Evolutionary conservation across 1,140 invertebrate genomes (phyloP).

Genomic region (Drosophila bocqueti): DNA sequence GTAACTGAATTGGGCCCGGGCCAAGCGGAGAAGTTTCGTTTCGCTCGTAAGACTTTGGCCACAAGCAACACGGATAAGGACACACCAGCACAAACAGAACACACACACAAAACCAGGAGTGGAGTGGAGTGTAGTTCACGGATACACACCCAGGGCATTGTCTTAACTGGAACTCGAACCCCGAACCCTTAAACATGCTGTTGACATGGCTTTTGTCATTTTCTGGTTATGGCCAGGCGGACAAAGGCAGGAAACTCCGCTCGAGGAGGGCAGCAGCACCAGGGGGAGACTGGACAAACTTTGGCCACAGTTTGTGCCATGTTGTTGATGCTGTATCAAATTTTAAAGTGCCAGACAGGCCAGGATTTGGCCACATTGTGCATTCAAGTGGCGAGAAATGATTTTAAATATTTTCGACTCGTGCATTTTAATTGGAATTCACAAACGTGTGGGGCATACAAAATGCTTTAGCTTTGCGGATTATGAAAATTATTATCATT

Average conservation of each 20-base stretch:
- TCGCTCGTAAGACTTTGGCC: constrained; percentile 63
- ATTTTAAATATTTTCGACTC: constrained; percentile 46
- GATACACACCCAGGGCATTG: constrained; percentile 51
- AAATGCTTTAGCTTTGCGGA: constrained; percentile 30
- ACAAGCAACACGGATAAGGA: constrained; percentile 68
- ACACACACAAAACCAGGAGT: constrained; percentile 3
- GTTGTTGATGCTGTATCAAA: constrained; percentile 70
- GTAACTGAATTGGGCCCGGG: constrained; percentile 68
- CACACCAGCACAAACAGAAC: constrained; percentile 15
- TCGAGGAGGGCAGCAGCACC: neutral
- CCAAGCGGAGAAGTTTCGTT: constrained; percentile 52
- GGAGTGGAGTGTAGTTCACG: constrained; percentile 7
- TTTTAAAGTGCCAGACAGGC: constrained; percentile 39
- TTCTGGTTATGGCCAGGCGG: constrained; percentile 78
- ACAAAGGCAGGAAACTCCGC: constrained; percentile 64
- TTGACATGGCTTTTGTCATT: constrained; percentile 82
- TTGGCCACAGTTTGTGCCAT: constrained; percentile 56
- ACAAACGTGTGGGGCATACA: constrained; percentile 21
- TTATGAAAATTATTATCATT: constrained; percentile 27
- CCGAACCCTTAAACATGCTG: constrained; percentile 73
- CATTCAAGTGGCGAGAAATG: constrained; percentile 48
- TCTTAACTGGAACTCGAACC: constrained; percentile 62
- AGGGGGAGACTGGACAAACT: constrained; percentile 8
- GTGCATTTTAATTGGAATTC: constrained; percentile 42
- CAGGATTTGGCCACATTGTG: constrained; percentile 25